Evolutionary conservation across 2,888 invertebrate species (phyloP), one percentile per base, ranked within the genome.

Genomic region (Apamea sordens): DNA sequence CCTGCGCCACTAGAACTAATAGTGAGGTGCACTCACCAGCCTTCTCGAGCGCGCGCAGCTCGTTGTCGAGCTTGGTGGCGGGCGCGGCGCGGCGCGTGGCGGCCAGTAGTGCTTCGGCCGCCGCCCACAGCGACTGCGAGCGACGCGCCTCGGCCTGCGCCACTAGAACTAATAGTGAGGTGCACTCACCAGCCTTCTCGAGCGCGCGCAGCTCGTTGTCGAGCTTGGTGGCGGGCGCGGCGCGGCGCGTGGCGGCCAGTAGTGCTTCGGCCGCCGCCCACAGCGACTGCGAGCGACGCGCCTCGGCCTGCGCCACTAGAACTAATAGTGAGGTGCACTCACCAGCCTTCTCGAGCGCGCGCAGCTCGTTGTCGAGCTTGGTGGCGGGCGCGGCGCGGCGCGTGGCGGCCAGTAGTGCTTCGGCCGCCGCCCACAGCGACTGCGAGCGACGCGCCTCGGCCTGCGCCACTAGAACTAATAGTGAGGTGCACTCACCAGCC

Each of bases 251-350:
- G 41, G 98, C 98, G 4, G 98, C 97, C 91, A 98, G 97, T 61
- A 99, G 96, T 5, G 99, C 98, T 91, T 99, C 99, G 90, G 99
- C 99, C 1, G 99, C 99, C 86, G 99, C 98, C 99, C 99, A 99
- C 87, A 99, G 97, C 50, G 98, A 98, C 94, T 99, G 99, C 0
- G 99, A 98, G 86, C 98, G 98, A 98, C 97, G 79, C 6, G 79
- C 79, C 36, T 36, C 36, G 36, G 36, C 47, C 47, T 5, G 53
- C 53, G 53, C 7, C 53, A 21, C 59, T 59, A 59, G n/a, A 61
- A 69, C 32, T 47, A 18, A 73, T 28, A 70, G n/a, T 15, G n/a
- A 11, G n/a, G 75, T 28, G 8, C 36, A 76, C 91, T 85, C 41
- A 96, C 98, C 98, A 68, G 98, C 98, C 92, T 98, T 97, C 91